Percentiles rank a stretch among this genome's conserved stretches.
These are phyloP conservation scores for Platyscapa corneri DNA, from an alignment of 1,140 invertebrate genomes.

Conservation along the genomic window DNA sequence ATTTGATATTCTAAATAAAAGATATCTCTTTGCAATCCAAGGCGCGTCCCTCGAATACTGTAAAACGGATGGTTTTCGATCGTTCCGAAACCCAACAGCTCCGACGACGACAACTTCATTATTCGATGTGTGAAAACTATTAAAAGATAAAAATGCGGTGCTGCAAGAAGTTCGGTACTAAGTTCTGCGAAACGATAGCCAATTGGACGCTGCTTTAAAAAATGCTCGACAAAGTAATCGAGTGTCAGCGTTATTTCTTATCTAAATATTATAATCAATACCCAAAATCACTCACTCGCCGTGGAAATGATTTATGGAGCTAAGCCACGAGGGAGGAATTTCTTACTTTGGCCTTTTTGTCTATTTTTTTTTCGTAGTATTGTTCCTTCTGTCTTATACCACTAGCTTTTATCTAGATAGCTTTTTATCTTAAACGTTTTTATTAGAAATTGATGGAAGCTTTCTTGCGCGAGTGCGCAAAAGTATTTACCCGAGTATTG, in stretches of 20 bases:
- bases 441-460: too few relatives aligned
- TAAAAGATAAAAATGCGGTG: neutral
- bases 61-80: neutral
- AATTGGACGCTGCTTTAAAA: neutral
- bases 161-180: neutral
- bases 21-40: too few relatives aligned
- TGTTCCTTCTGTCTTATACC: neutral
- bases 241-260: conserved; percentile 22
- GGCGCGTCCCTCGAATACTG: too few relatives aligned
- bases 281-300: conserved; percentile 34
- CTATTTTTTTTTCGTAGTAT: neutral
- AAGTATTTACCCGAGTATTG: too few relatives aligned
- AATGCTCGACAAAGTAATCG: neutral
- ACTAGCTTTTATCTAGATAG: neutral
- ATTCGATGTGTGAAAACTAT: neutral
- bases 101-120: neutral
- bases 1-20: too few relatives aligned
- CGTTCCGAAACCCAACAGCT: neutral
- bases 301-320: conserved; percentile 30
- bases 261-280: conserved; percentile 48
- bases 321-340: neutral
- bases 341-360: conserved; percentile 18
- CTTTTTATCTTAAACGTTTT: too few relatives aligned
- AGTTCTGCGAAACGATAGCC: conserved; percentile 11
- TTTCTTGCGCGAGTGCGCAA: too few relatives aligned